Conservation (phyloP, 1,140 invertebrate genomes). For the Uloborus diversus region DNA sequence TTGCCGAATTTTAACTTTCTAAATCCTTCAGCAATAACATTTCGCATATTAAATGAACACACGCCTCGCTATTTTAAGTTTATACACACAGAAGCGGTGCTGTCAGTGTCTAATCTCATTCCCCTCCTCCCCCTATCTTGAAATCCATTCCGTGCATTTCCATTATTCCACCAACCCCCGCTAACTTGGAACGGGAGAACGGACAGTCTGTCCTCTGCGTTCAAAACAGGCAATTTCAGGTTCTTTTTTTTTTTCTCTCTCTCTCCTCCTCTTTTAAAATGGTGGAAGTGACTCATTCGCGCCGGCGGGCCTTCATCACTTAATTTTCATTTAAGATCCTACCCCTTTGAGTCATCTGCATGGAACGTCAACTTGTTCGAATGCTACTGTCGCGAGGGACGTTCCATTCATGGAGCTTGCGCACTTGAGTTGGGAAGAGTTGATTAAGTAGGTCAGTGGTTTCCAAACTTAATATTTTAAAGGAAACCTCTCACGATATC, state of each 20-base stretch:
- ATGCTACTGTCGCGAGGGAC: too few species aligned
- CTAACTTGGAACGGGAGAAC: not conserved
- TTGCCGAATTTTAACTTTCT: too few species aligned
- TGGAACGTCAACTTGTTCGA: not conserved
- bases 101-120: too few species aligned
- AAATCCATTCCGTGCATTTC: not conserved
- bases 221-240: not conserved
- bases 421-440: too few species aligned
- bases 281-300: not conserved
- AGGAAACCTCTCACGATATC: too few species aligned
- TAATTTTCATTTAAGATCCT: slow-evolving; percentile 54
- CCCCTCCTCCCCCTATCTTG: not conserved
- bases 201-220: not conserved
- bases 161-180: not conserved
- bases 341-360: slow-evolving; percentile 16
- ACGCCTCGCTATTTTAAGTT: too few species aligned
- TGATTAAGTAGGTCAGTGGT: too few species aligned
- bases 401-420: too few species aligned
- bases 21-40: too few species aligned
- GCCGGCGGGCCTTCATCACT: slow-evolving; percentile 22
- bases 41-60: too few species aligned
- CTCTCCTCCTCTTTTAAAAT: slow-evolving; percentile 28
- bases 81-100: too few species aligned
- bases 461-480: too few species aligned
- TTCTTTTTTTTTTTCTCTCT: not conserved